Percentiles rank a stretch among this genome's conserved stretches.
phyloP scores from a whole-genome alignment of 2,113 vertebrate genomes.

The Hippocampus mohnikei region DNA sequence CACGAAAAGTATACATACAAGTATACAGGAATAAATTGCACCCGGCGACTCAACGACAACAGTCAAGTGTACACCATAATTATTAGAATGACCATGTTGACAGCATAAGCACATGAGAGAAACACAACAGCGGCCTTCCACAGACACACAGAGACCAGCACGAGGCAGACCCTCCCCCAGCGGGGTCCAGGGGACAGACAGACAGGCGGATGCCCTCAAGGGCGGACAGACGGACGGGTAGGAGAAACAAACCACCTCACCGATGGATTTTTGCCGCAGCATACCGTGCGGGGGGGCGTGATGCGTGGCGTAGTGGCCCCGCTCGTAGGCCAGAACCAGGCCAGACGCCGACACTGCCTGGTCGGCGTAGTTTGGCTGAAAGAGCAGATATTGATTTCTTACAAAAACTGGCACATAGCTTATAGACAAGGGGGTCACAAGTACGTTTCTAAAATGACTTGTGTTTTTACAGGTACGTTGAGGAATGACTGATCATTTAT shows the following conservation, averaged over 20 bases:
- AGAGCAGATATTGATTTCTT: background rate
- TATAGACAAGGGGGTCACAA: background rate
- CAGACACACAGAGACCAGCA: slow-evolving; percentile 55
- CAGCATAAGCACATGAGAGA: slow-evolving; percentile 18
- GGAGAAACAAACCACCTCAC: slow-evolving; percentile 78
- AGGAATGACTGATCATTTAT: too few species aligned
- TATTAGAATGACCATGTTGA: background rate
- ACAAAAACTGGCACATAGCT: background rate
- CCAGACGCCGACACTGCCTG: slow-evolving; percentile 76
- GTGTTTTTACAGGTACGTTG: background rate
- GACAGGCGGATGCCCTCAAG: slow-evolving; percentile 55
- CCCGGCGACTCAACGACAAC: slow-evolving; percentile 2
- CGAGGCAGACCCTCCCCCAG: slow-evolving; percentile 29
- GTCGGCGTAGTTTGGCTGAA: slow-evolving; percentile 78
- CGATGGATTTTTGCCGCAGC: slow-evolving; percentile 88
- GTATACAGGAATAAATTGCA: background rate
- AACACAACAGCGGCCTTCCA: slow-evolving; percentile 19
- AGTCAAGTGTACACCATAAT: slow-evolving; percentile 16
- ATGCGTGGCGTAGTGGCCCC: slow-evolving; percentile 79
- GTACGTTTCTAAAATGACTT: background rate
- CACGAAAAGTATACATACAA: background rate
- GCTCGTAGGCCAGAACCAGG: slow-evolving; percentile 78
- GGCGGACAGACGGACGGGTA: slow-evolving; percentile 62
- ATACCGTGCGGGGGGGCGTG: slow-evolving; percentile 81
- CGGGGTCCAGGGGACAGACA: slow-evolving; percentile 58